Evolutionary conservation across 2,797 vertebrate species (phyloP), one percentile per base, ranked within the genome.

Genomic region (Taeniopygia guttata): DNA sequence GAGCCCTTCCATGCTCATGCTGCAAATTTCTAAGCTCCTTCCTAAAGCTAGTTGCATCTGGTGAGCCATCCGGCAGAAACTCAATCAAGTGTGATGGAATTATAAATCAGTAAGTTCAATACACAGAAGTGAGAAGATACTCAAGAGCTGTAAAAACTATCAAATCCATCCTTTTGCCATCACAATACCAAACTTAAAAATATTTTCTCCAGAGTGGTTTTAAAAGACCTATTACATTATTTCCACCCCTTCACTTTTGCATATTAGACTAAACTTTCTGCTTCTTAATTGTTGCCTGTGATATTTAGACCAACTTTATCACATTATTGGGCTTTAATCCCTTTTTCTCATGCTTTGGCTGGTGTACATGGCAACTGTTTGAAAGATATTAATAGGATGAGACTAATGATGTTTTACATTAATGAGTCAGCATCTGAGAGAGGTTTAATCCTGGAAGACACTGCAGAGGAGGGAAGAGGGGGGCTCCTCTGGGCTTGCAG

Each of bases 1-100:
- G 11, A 21, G 3, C 13, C 5, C 27, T 90, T 78, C 30, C 25
- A 22, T 60, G 15, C 22, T 45, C 16, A 6, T 0, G 0, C 21
- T 68, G 6, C 13, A 80, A 60, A 10, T 68, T 91, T 85, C 34
- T 45, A 64, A 48, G 15, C 9, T 90, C 36, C 40, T 84, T 59
- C 60, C 11, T 16, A 66, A 63, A 68, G 49, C 32, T 70, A 69
- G 42, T 16, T 64, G 34, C 20, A 26, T 63, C 6, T 52, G 52
- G 42, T 21, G 27, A 77, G 27, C 18, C 42, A 67, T 17, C 14
- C 40, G 90, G 12, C 32, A 89, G n/a, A 77, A 51, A 78, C 11
- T 68, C 34, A 29, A 8, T 25, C 38, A 84, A 63, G 4, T 27
- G 15, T 56, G 32, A n/a, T 66, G 36, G 26, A 59, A 12, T 59